phyloP scores from a whole-genome alignment of 2,888 invertebrate genomes.

The Halocaridina rubra region DNA sequence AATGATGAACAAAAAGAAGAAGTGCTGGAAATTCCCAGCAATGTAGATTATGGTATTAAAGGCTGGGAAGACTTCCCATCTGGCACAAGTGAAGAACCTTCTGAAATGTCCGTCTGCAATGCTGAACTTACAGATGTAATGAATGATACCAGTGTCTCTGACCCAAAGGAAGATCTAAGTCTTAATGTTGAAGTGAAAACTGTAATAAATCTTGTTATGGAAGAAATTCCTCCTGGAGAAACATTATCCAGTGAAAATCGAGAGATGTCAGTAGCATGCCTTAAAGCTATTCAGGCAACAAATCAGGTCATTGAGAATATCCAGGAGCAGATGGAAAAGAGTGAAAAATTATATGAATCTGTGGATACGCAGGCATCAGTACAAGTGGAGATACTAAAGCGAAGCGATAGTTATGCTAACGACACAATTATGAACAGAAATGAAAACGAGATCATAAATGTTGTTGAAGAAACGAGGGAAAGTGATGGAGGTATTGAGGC shows the following conservation, averaged over 20 bases:
- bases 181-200: not conserved
- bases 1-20: not conserved
- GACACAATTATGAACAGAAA: not conserved
- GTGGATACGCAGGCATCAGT: not conserved
- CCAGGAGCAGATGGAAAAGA: not conserved
- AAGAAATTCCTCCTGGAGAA: not conserved
- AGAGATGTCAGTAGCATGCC: not conserved
- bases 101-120: not conserved
- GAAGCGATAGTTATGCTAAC: not conserved
- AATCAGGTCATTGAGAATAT: not conserved
- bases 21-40: not conserved
- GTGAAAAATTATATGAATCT: not conserved
- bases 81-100: not conserved
- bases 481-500: not conserved
- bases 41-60: not conserved
- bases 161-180: not conserved
- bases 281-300: not conserved
- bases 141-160: not conserved
- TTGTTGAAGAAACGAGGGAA: not conserved
- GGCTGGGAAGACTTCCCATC: not conserved
- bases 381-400: not conserved
- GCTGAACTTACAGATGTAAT: not conserved
- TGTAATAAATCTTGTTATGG: not conserved
- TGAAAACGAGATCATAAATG: not conserved
- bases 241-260: not conserved